A percentile compares a stretch with the other conserved stretches of the same genome.
Conservation (phyloP, 2,113 vertebrate species). For the Pollimyrus isidori region DNA sequence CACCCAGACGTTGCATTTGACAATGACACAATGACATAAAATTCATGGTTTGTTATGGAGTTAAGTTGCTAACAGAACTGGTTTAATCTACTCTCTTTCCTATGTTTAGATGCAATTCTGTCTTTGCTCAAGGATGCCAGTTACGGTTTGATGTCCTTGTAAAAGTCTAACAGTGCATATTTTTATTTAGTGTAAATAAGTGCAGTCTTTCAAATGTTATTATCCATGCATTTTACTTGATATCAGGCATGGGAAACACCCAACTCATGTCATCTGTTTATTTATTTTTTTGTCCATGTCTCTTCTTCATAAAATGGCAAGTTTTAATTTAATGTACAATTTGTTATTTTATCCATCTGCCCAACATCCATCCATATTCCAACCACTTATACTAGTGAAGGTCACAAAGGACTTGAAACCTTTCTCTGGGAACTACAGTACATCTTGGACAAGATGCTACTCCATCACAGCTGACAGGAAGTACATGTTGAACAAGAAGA, state of each 20-base stretch:
- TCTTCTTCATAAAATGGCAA: too few relatives aligned
- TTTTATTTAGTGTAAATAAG: neutral
- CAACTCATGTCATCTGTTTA: neutral
- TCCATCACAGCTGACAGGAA: slow-evolving; percentile 62
- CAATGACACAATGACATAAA: neutral
- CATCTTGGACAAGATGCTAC: neutral
- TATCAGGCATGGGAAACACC: neutral
- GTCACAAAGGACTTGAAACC: neutral
- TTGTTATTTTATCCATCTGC: too few relatives aligned
- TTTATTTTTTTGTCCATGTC: neutral
- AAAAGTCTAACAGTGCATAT: neutral
- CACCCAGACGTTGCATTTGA: neutral
- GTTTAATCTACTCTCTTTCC: neutral
- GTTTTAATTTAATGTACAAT: too few relatives aligned
- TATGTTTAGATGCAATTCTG: neutral
- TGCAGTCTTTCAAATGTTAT: neutral
- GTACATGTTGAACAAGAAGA: slow-evolving; percentile 19
- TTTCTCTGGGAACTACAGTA: neutral
- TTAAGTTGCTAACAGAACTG: neutral
- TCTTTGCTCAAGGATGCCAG: neutral
- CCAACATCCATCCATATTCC: neutral
- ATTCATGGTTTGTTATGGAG: neutral
- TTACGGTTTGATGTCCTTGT: neutral
- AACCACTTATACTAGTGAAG: neutral
- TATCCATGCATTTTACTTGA: neutral